Evolutionary conservation across 1,140 invertebrate species (phyloP).

Genomic region (Drosophila pseudoobscura): DNA sequence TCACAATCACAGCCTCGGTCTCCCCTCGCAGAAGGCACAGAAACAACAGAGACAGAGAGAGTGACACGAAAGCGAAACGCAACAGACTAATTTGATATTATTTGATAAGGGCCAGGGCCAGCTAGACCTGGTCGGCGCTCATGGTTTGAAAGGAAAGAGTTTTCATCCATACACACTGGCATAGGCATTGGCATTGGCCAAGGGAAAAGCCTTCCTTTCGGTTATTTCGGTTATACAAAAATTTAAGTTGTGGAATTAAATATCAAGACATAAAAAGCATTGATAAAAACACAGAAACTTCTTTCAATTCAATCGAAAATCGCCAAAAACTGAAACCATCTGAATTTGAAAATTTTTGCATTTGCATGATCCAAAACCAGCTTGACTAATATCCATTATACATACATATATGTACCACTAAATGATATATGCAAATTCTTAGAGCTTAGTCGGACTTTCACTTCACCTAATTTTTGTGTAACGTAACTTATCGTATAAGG

Average conservation of each 20-base stretch:
- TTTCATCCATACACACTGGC: slow-evolving; percentile 10
- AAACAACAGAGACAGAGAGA: not conserved
- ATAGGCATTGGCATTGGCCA: slow-evolving; percentile 6
- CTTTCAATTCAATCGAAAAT: slow-evolving; percentile 29
- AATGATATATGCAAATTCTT: slow-evolving; percentile 27
- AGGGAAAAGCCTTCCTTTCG: slow-evolving; percentile 1
- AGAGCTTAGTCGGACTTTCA: slow-evolving; percentile 48
- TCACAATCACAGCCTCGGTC: slow-evolving; percentile 12
- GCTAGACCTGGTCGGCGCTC: slow-evolving; percentile 10
- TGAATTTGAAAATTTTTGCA: not conserved
- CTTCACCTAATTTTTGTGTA: slow-evolving; percentile 16
- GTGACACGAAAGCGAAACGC: slow-evolving; percentile 11
- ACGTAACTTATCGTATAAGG: slow-evolving; percentile 41
- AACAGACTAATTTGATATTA: slow-evolving; percentile 41
- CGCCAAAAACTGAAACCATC: not conserved
- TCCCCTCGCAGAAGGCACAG: not conserved
- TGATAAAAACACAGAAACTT: slow-evolving; percentile 30
- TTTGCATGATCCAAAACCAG: slow-evolving; percentile 28
- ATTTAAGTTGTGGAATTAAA: slow-evolving; percentile 43
- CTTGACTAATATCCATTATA: slow-evolving; percentile 7
- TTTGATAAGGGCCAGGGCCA: not conserved
- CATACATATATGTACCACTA: slow-evolving; percentile 17
- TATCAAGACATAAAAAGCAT: slow-evolving; percentile 29
- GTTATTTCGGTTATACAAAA: too few species aligned
- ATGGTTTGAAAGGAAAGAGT: slow-evolving; percentile 17